Base-by-base conservation (phyloP, 2,113 vertebrate genomes). In the Apodemus sylvaticus region DNA sequence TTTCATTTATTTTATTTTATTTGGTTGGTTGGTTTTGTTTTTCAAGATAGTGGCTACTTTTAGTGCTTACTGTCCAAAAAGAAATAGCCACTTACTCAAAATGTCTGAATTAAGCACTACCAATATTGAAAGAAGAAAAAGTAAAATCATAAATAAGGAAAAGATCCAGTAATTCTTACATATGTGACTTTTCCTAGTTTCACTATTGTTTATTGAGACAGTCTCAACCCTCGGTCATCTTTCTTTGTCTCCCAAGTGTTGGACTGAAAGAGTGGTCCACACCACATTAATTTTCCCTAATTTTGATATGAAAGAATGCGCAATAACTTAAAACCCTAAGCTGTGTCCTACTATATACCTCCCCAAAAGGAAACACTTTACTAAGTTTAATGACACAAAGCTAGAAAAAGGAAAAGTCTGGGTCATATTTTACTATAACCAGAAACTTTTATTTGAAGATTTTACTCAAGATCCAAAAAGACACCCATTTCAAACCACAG, bases 41-140 rank as follows among this genome's bases (percentile, higher is more conserved):
- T 66, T 34, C 83, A 45, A 45, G 16, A n/a, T 6, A 83, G 53
- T 53, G 7, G 62, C 79, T 92, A 95, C 13, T 94, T 97, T 94
- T 71, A 94, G 94, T 81, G 71, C n/a, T 79, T 92, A 82, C 83
- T 31, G 91, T 90, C 16, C 26, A 88, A 94, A 85, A 11, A 55
- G 42, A 85, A 96, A 97, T 94, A 93, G 31, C 3, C 66, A 51
- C 8, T 86, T 60, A 95, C 36, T 95, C 89, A 90, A 87, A 94
- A 92, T 70, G 12, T 86, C 64, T 93, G 34, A 93, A 89, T 73
- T 95, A 86, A 94, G 51, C 48, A 97, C 83, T 12, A 86, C 24
- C 51, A 91, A 90, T 68, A 85, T 7, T 83, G n/a, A 82, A 96
- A 53, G 19, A 83, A 42, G 53, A 39, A 79, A 83, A 78, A 68